Evolutionary conservation across 2,888 invertebrate genomes (phyloP).

Genomic region (Tubiluchus corallicola): DNA sequence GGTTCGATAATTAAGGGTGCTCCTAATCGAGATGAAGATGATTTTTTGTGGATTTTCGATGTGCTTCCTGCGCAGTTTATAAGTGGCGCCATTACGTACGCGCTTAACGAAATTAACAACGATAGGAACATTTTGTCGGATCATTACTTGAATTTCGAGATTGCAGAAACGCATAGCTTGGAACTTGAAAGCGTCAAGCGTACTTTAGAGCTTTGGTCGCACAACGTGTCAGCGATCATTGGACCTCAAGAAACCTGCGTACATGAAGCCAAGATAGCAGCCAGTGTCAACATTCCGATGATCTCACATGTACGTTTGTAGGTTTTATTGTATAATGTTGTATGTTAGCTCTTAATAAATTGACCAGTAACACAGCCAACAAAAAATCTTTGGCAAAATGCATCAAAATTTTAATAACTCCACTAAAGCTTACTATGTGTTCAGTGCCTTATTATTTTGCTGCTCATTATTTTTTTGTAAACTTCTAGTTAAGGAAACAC

Average conservation of each 20-base stretch:
- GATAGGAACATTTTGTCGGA: constrained; percentile 34
- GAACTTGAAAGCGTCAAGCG: constrained; percentile 65
- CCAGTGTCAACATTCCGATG: constrained; percentile 84
- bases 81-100: constrained; percentile 67
- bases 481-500: no score
- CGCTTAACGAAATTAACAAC: constrained; percentile 51
- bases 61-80: constrained; percentile 50
- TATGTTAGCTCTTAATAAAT: no score
- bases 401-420: no score
- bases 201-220: constrained; percentile 64
- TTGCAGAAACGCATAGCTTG: constrained; percentile 76
- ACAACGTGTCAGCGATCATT: constrained; percentile 66
- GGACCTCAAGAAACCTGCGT: constrained; percentile 77
- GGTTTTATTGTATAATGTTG: no score
- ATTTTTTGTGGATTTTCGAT: no score
- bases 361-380: no score
- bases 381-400: no score
- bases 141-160: constrained; percentile 53
- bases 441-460: no score
- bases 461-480: no score
- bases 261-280: constrained; percentile 79
- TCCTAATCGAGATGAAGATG: no score
- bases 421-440: no score
- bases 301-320: constrained; percentile 68
- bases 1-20: no score